These are phyloP conservation scores for Ericerus pela DNA, from an alignment of 1,140 invertebrate genomes.

Conservation along the genomic window DNA sequence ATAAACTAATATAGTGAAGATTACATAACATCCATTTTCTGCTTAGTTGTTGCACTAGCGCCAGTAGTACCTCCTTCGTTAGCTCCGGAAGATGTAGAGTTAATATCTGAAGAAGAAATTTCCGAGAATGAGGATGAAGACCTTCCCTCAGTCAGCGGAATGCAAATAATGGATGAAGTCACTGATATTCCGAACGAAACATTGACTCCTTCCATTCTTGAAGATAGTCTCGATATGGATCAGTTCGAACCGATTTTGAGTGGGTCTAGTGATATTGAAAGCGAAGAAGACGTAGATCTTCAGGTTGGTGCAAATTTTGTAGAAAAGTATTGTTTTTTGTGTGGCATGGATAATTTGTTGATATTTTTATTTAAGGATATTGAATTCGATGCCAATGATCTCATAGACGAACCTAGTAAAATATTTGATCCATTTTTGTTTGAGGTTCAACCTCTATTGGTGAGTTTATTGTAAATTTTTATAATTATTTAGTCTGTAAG, in stretches of 20 bases:
- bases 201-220: background rate
- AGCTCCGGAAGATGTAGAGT: background rate
- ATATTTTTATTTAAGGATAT: background rate
- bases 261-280: conserved; percentile 1
- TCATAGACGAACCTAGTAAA: conserved; percentile 1
- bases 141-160: background rate
- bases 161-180: background rate
- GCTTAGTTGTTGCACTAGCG: background rate
- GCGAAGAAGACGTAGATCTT: background rate
- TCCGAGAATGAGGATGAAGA: background rate
- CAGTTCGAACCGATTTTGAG: conserved; percentile 4
- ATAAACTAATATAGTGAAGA: background rate
- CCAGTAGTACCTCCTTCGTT: background rate
- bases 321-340: background rate
- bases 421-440: conserved; percentile 1
- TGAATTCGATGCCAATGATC: conserved; percentile 3
- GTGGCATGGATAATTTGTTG: background rate
- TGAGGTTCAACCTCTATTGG: conserved; percentile 3
- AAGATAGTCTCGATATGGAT: conserved; percentile 6
- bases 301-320: background rate
- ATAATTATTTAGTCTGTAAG: too few relatives aligned
- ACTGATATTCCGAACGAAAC: background rate
- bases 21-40: background rate
- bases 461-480: too few relatives aligned
- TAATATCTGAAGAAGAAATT: conserved; percentile 7